Conservation (phyloP, 2,888 invertebrate genomes). For the Neoascia interrupta region DNA sequence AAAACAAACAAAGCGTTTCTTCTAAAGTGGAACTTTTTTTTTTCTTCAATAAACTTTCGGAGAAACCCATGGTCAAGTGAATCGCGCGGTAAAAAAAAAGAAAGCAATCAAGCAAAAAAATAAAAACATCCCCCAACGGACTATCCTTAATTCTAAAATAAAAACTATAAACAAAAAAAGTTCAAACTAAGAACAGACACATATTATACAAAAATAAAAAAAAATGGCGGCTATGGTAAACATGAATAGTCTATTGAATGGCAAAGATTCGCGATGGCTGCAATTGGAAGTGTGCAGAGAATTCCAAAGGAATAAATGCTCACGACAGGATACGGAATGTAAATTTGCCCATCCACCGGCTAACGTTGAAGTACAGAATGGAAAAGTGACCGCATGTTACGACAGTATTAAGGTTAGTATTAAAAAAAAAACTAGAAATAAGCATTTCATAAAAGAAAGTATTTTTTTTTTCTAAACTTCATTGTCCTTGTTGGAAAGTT, state of each 20-base stretch:
- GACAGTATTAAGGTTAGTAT: constrained; percentile 99
- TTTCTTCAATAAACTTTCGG: constrained; percentile 4
- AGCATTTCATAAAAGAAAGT: constrained; percentile 28
- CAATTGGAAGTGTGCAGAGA: constrained; percentile 99
- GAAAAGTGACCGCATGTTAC: constrained; percentile 99
- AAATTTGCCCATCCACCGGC: constrained; percentile 99
- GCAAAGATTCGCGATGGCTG: constrained; percentile 99
- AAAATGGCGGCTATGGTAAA: constrained; percentile 93
- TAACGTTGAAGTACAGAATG: constrained; percentile 99
- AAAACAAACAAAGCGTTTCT: constrained; percentile 1
- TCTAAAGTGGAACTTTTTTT: background rate
- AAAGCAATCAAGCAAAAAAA: background rate
- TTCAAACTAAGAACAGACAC: constrained; percentile 38
- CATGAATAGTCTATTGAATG: constrained; percentile 97
- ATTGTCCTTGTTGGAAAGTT: constrained; percentile 48
- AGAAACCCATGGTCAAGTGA: constrained; percentile 34
- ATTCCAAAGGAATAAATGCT: constrained; percentile 99
- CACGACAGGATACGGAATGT: constrained; percentile 99
- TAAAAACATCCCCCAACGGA: background rate
- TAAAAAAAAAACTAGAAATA: constrained; percentile 20
- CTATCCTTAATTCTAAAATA: constrained; percentile 9
- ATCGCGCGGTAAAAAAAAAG: constrained; percentile 11
- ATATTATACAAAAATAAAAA: constrained; percentile 65
- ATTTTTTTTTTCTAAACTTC: constrained; percentile 26
- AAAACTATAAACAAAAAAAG: constrained; percentile 21